Conservation (phyloP, 1,140 invertebrate species). For the Formica selysi region DNA sequence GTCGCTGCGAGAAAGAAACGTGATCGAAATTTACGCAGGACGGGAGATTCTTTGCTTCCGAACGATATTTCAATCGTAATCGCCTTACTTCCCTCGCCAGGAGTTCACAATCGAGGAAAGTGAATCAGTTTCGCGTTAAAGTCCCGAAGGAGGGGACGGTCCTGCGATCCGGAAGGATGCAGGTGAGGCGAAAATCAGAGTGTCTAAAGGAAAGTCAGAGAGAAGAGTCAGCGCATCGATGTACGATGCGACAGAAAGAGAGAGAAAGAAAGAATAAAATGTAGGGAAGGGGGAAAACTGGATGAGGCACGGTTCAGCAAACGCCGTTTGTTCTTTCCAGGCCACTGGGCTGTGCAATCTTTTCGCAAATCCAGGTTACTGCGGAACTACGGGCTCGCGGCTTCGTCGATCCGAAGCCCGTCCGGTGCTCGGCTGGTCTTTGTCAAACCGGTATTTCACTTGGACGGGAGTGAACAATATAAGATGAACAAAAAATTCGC, state of each 20-base stretch:
- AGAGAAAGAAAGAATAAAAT: background rate
- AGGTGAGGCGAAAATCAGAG: constrained; percentile 69
- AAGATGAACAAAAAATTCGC: constrained; percentile 4
- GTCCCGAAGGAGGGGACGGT: constrained; percentile 6
- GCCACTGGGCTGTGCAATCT: constrained; percentile 85
- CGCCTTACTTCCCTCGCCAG: background rate
- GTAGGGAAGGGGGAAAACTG: constrained; percentile 64
- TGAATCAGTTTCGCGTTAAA: constrained; percentile 61
- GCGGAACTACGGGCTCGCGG: constrained; percentile 75
- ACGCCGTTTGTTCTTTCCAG: constrained; percentile 86
- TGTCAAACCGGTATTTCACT: constrained; percentile 68
- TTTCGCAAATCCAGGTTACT: constrained; percentile 86
- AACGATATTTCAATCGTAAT: constrained; percentile 43
- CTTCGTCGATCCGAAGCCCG: constrained; percentile 63
- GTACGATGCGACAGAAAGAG: constrained; percentile 30
- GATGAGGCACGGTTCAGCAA: constrained; percentile 83
- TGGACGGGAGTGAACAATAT: background rate
- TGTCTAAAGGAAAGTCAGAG: constrained; percentile 44
- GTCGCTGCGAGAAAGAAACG: background rate
- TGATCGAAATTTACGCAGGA: background rate
- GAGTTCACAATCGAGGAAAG: constrained; percentile 24
- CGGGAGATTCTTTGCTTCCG: background rate
- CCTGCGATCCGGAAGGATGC: constrained; percentile 54
- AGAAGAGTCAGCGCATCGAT: constrained; percentile 32
- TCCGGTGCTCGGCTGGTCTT: constrained; percentile 54